These are phyloP conservation scores for Chrysina gloriosa DNA, from an alignment of 2,888 invertebrate genomes.

Conservation along the genomic window DNA sequence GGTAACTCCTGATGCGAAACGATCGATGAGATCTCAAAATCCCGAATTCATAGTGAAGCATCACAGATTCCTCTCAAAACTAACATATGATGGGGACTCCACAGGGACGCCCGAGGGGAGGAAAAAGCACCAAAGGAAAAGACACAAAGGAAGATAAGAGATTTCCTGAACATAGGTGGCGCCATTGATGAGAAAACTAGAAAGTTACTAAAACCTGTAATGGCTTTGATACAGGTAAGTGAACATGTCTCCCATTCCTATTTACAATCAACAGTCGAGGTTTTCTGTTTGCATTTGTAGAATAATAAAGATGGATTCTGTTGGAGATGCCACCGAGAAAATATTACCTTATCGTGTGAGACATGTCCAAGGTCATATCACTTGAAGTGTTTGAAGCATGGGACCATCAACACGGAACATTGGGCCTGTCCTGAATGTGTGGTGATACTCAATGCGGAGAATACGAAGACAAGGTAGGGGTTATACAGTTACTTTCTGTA, in stretches of 20 bases:
- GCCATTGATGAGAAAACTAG: constrained; percentile 49
- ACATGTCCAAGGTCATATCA: constrained; percentile 90
- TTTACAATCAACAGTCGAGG: constrained; percentile 5
- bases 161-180: constrained; percentile 52
- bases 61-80: constrained; percentile 70
- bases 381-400: constrained; percentile 76
- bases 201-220: constrained; percentile 47
- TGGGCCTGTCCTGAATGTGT: constrained; percentile 94
- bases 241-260: no score
- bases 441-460: constrained; percentile 77
- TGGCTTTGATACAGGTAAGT: constrained; percentile 49
- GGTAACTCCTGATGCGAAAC: constrained; percentile 44
- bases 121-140: constrained; percentile 57
- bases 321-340: constrained; percentile 89
- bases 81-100: constrained; percentile 60
- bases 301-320: constrained; percentile 81
- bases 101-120: constrained; percentile 57
- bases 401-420: constrained; percentile 66
- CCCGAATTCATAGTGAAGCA: constrained; percentile 74
- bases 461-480: constrained; percentile 74
- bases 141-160: constrained; percentile 54
- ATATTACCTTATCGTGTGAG: constrained; percentile 75
- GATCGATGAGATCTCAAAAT: constrained; percentile 74
- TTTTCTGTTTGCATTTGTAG: constrained; percentile 56
- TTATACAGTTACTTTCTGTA: background rate